Conservation (phyloP, 2,888 invertebrate species). For the Conistra vaccinii region DNA sequence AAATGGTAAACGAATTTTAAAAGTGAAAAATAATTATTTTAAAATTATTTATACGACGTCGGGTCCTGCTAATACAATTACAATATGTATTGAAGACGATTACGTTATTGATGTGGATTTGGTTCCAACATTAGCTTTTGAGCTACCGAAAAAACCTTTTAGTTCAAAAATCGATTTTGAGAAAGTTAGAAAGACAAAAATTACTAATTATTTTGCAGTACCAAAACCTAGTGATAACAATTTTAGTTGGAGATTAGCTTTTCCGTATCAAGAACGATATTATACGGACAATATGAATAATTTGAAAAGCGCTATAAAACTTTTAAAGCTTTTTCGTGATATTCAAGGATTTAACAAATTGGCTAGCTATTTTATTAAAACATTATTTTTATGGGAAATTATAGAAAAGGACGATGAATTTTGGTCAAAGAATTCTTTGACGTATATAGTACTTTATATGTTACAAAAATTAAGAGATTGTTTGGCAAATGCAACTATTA, state of each 20-base stretch:
- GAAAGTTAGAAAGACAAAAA: slow-evolving; percentile 66
- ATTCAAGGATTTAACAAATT: slow-evolving; percentile 78
- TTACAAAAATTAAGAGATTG: slow-evolving; percentile 74
- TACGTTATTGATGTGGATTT: slow-evolving; percentile 79
- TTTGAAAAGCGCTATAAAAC: slow-evolving; percentile 77
- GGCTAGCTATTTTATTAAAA: slow-evolving; percentile 83
- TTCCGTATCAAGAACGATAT: slow-evolving; percentile 80
- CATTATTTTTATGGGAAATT: slow-evolving; percentile 81
- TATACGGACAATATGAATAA: slow-evolving; percentile 75
- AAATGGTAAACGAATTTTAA: slow-evolving; percentile 71
- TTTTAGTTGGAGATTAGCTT: slow-evolving; percentile 80
- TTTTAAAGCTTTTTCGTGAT: slow-evolving; percentile 79
- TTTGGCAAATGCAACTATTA: slow-evolving; percentile 70
- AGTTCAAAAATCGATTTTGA: slow-evolving; percentile 72
- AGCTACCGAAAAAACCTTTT: slow-evolving; percentile 73
- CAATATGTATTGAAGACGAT: slow-evolving; percentile 70
- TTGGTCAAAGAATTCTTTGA: slow-evolving; percentile 76
- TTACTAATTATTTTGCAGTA: slow-evolving; percentile 77
- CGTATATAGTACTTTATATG: slow-evolving; percentile 77
- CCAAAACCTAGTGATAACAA: slow-evolving; percentile 79
- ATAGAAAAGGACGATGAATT: slow-evolving; percentile 67
- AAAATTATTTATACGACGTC: slow-evolving; percentile 75
- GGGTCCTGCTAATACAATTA: slow-evolving; percentile 80
- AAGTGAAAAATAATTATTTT: slow-evolving; percentile 69
- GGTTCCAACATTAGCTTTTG: slow-evolving; percentile 79